phyloP scores from a whole-genome alignment of 2,113 vertebrate genomes.

The Melozone crissalis region DNA sequence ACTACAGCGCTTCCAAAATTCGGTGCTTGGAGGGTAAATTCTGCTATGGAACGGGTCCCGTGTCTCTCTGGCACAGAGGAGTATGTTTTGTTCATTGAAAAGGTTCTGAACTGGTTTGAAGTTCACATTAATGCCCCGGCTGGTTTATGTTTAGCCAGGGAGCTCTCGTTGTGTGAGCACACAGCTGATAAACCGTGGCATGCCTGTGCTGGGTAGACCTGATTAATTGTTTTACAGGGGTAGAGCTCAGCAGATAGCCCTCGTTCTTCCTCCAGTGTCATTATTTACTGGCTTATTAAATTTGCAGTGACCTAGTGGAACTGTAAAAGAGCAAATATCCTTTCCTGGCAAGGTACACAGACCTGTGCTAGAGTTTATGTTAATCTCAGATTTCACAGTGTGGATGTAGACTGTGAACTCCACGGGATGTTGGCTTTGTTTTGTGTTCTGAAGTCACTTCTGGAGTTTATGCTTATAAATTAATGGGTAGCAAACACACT shows the following conservation, averaged over 20 bases:
- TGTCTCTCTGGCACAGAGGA: background rate
- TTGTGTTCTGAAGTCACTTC: background rate
- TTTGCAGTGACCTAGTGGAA: background rate
- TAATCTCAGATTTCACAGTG: background rate
- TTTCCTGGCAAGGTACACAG: background rate
- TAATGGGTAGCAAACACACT: background rate
- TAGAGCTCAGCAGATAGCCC: background rate
- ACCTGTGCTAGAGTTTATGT: background rate
- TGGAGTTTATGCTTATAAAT: background rate
- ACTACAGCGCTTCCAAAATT: background rate
- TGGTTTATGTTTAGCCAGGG: background rate
- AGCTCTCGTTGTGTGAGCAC: background rate
- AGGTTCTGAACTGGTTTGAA: background rate
- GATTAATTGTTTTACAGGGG: background rate
- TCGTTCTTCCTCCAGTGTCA: background rate
- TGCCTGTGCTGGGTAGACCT: background rate
- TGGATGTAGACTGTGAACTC: background rate
- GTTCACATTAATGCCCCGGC: background rate
- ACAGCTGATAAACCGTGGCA: background rate
- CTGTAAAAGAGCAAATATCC: background rate
- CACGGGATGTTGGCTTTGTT: background rate
- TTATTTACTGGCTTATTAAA: background rate
- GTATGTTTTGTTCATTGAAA: background rate
- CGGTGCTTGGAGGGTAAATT: background rate
- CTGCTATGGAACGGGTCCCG: accelerated